Base-by-base conservation (phyloP, 2,888 invertebrate genomes). In the Thumatha senex region DNA sequence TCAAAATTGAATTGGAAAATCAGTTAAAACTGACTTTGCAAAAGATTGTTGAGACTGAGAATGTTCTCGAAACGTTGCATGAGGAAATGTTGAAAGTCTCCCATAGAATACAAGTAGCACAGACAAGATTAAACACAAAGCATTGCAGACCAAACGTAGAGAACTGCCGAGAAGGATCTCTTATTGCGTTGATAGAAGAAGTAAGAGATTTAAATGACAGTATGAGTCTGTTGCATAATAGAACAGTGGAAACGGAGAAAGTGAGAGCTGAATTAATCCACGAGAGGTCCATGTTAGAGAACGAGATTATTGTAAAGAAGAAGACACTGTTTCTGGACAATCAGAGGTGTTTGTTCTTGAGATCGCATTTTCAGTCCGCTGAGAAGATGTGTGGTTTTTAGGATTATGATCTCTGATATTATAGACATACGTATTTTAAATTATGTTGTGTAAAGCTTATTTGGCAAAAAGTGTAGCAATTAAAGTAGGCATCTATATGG, bases 1-100 rank as follows among this genome's bases (percentile, higher is more conserved):
- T 96, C 10, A 93, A 95, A 60, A 92, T 90, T 2, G 92, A 93
- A 67, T 84, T 97, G 61, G 95, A 96, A 76, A 93, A 94, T 56
- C 95, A 96, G 72, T 81, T 95, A 29, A 86, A 93, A 56, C 86
- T 71, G 93, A 86, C 86, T 0, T 42, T 91, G 40, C 60, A 74
- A 7, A 91, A 90, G 55, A 91, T 90, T 12, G 84, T 81, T 0
- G 90, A 91, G 52, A 86, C 86, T 0, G 91, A 91, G 54, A 90
- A 90, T 30, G 84, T 89, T 51, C 50, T 90, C 9, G 80, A 85
- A 46, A 87, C 82, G 1, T 51, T 90, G 40, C 82, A 89, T 46
- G 86, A 87, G 10, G 91, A 91, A 67, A 88, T 85, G 62, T 51
- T 88, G 59, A 89, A 86, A 35, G 84, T 90, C 0, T 78, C 80